phyloP scores from a whole-genome alignment of 2,888 invertebrate genomes.

The Epicampocera succincta region DNA sequence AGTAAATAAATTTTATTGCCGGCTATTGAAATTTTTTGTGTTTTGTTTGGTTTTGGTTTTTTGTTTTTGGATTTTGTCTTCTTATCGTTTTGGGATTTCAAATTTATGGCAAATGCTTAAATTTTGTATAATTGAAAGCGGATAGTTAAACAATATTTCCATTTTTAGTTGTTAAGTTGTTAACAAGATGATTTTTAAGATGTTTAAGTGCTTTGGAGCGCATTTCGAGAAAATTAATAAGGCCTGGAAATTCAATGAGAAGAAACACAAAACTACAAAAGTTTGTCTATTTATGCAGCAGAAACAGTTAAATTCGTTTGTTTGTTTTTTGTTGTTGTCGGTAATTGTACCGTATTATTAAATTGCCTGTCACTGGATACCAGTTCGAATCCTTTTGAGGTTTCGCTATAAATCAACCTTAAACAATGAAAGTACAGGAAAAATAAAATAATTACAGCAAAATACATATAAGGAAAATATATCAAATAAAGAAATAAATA shows the following conservation, averaged over 20 bases:
- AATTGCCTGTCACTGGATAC: not conserved
- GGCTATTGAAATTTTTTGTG: slow-evolving; percentile 46
- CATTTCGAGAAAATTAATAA: slow-evolving; percentile 35
- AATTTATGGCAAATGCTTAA: slow-evolving; percentile 67
- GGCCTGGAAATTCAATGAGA: slow-evolving; percentile 73
- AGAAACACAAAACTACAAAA: not conserved
- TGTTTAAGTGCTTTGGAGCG: slow-evolving; percentile 55
- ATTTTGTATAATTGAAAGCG: slow-evolving; percentile 59
- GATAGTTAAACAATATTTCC: slow-evolving; percentile 42
- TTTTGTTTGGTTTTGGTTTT: too few species aligned
- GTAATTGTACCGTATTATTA: not conserved
- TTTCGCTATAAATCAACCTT: too few species aligned
- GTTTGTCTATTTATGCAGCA: not conserved
- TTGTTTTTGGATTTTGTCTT: slow-evolving; percentile 27
- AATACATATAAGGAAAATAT: too few species aligned
- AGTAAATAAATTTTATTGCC: slow-evolving; percentile 69
- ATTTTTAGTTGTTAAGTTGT: slow-evolving; percentile 63
- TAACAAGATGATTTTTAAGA: slow-evolving; percentile 63
- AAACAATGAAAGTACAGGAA: too few species aligned
- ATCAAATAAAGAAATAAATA: too few species aligned
- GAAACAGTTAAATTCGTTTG: not conserved
- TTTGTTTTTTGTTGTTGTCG: too few species aligned
- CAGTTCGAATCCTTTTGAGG: too few species aligned
- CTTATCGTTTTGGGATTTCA: slow-evolving; percentile 57
- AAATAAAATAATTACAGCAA: too few species aligned